These are phyloP conservation scores for Saccostrea echinata DNA, from an alignment of 1,140 invertebrate genomes.

Conservation along the genomic window DNA sequence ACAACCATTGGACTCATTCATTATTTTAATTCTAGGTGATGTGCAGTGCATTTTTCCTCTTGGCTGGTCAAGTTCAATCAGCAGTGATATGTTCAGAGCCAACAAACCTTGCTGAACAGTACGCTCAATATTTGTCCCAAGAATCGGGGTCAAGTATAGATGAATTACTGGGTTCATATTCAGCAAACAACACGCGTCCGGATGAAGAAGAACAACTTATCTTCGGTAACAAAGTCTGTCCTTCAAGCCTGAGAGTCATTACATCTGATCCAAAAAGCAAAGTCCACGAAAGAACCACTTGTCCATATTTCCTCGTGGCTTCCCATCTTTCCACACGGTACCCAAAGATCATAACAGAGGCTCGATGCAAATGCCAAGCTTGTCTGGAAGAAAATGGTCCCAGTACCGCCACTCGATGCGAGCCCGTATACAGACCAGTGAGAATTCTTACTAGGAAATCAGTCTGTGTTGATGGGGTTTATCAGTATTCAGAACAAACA, in stretches of 20 bases:
- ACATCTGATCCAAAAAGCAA: not conserved
- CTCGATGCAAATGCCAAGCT: not conserved
- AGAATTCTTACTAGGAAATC: not conserved
- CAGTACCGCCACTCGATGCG: not conserved
- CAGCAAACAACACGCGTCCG: not conserved
- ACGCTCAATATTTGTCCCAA: not conserved
- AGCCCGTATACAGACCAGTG: not conserved
- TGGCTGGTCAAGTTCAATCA: not conserved
- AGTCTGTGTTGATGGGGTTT: not conserved
- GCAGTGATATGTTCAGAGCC: not conserved
- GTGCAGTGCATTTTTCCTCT: not conserved
- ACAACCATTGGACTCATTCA: not conserved
- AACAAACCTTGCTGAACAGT: not conserved
- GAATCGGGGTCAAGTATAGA: not conserved
- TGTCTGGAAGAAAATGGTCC: not conserved
- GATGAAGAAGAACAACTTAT: constrained; percentile 17
- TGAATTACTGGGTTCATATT: not conserved
- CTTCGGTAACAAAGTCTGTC: not conserved
- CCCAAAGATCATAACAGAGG: constrained; percentile 20
- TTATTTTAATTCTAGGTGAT: not conserved
- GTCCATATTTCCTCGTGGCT: constrained; percentile 13
- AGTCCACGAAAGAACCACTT: constrained; percentile 5
- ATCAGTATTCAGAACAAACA: not conserved
- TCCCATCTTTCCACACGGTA: constrained; percentile 4
- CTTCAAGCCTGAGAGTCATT: not conserved